Base-by-base conservation (phyloP, 1,140 invertebrate species). In the Contarinia nasturtii region DNA sequence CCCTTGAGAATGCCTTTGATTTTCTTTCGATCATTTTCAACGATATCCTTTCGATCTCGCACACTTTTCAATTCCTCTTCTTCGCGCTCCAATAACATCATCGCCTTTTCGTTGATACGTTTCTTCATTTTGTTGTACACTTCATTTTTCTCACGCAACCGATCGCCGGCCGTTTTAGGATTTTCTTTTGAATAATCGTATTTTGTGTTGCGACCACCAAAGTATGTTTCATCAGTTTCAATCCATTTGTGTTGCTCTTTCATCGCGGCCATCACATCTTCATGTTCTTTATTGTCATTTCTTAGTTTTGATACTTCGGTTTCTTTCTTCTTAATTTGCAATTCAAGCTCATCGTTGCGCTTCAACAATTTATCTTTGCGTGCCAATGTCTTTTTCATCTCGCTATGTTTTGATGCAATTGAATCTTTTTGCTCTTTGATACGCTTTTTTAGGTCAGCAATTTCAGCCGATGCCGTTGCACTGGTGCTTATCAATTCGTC, bases 11-110 rank as follows among this genome's bases (percentile, higher is more conserved):
- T 81, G 45, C 77, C 72, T 34, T 80, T 70, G 47, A 97, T 79
- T 57, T 85, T 86, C 12, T 73, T 70, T 56, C 86, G 85, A 61
- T 96, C 91, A 50, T 77, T 73, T 55, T 90, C 78, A n/a, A 95
- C 84, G 49, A 87, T 90, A 47, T 64, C 63, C 55, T 87, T 82
- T 52, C 87, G 91, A 18, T 78, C 74, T 59, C 85, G 67, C 38
- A 90, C 70, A 53, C 88, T 81, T 54, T 79, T 75, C 60, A 82
- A 91, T 69, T 82, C 75, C 61, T 91, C 86, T 66, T 92, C 86
- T 60, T 90, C 84, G 56, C 83, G 80, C 33, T 78, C 81, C 40
- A 92, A 69, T 57, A 90, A 73, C 61, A 78, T 82, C 69, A 92
- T 88, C 5, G 89, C 87, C 54, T 85, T 72, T 48, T 81, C 76